phyloP scores from a whole-genome alignment of 2,888 invertebrate genomes.

The Volucella inanis region DNA sequence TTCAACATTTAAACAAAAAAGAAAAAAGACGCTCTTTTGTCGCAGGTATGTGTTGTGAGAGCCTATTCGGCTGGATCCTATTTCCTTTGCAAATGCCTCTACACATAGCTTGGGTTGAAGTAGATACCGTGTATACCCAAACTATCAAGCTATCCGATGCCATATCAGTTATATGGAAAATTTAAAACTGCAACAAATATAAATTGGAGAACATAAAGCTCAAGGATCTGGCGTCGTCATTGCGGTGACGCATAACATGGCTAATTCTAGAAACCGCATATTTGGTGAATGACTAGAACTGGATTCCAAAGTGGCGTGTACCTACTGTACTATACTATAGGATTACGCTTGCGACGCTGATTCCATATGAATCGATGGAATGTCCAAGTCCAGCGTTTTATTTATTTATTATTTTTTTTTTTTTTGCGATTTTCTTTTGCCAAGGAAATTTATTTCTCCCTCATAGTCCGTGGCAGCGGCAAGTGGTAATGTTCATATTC shows the following conservation, averaged over 20 bases:
- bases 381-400: conserved; percentile 4
- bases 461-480: neutral
- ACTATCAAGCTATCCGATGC: conserved; percentile 4
- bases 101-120: conserved; percentile 31
- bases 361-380: conserved; percentile 21
- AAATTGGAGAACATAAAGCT: neutral
- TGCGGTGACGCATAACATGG: conserved; percentile 52
- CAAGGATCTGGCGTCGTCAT: conserved; percentile 23
- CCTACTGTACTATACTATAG: conserved; percentile 28
- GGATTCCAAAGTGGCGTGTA: conserved; percentile 4
- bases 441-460: neutral
- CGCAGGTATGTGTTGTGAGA: conserved; percentile 15
- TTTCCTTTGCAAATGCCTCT: neutral
- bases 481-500: conserved; percentile 60
- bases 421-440: neutral
- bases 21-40: neutral
- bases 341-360: neutral
- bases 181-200: neutral
- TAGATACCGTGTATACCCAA: neutral
- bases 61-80: neutral
- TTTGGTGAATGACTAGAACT: conserved; percentile 56
- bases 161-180: conserved; percentile 30
- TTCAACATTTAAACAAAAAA: conserved; percentile 19
- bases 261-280: conserved; percentile 45
- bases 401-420: neutral